Base-by-base conservation (phyloP, 30 jellyfish, hydroid and myxozoan genomes). In the Catostylus mosaicus region DNA sequence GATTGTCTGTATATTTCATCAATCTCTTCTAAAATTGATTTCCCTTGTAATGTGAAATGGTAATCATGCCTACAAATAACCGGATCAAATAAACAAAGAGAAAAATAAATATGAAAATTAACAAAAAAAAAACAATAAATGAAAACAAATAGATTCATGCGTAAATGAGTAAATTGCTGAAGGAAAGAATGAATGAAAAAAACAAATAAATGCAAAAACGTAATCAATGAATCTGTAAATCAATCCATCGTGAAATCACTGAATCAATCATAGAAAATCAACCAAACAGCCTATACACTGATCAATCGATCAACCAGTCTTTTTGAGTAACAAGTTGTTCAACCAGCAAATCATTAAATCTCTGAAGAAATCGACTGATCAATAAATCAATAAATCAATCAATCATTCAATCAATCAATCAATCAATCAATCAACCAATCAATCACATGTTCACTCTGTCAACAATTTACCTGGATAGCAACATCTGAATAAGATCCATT, bases 1-100 rank as follows among this genome's bases (percentile, higher is more conserved):
- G 99, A 91, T 80, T 94, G 85, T 69, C 78, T 26, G 67, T 94
- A 94, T 0, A 83, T 51, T 29, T 82, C 94, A 3, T 84, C 89
- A 35, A 94, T 94, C 45, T 86, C 90, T 3, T 94, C 99, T 45
- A 75, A 70, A 1, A 94, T 83, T 22, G 97, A 80, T 3, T 54
- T 59, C 10, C 83, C 94, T 54, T 40, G 59, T 20, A 92, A 32
- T 43, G 56, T 37, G 68, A 81, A 92, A 51, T 78, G 79, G 40
- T 83, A 73, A 22, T 96, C 97, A 50, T 75, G 87, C 56, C 89
- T 75, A 20, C 35, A 51, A 30, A 35, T 20, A 78, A n/a, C n/a
- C n/a, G n/a, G n/a, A n/a, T n/a, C n/a, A n/a, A n/a, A n/a, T n/a
- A n/a, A n/a, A n/a, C n/a, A n/a, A n/a, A n/a, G n/a, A n/a, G n/a